A percentile compares a stretch with the other conserved stretches of the same genome.
Evolutionary conservation across 2,113 vertebrate genomes (phyloP).

Genomic region (Nannobrachium achirus): DNA sequence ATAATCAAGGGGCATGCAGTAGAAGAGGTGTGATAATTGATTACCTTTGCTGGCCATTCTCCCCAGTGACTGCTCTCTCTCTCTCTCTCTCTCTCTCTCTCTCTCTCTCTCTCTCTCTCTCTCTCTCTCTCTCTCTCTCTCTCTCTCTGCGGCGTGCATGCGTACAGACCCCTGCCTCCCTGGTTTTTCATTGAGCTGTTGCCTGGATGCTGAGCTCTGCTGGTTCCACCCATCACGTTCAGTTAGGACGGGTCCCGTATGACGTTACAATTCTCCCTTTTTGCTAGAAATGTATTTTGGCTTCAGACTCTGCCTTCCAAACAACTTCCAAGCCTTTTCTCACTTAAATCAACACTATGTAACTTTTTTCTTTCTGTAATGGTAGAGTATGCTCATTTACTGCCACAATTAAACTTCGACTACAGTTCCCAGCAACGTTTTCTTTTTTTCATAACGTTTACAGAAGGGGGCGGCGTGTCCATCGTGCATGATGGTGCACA

Average conservation of each 20-base stretch:
- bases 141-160: too few species aligned
- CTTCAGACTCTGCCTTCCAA: slow-evolving; percentile 3
- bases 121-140: too few species aligned
- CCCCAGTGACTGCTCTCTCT: slow-evolving; percentile 56
- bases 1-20: slow-evolving; percentile 74
- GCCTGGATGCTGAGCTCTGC: slow-evolving; percentile 62
- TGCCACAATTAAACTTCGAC: too few species aligned
- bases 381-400: too few species aligned
- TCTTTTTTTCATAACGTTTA: too few species aligned
- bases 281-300: slow-evolving; percentile 29
- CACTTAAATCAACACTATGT: too few species aligned
- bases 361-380: neutral
- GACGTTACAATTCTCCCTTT: slow-evolving; percentile 29
- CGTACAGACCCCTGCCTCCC: neutral
- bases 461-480: too few species aligned
- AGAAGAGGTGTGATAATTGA: slow-evolving; percentile 75
- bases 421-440: too few species aligned
- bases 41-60: slow-evolving; percentile 68
- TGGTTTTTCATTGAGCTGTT: slow-evolving; percentile 71
- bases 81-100: too few species aligned
- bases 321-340: neutral
- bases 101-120: too few species aligned
- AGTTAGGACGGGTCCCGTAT: slow-evolving; percentile 16
- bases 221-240: slow-evolving; percentile 55
- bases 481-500: too few species aligned